phyloP scores from a whole-genome alignment of 2,797 vertebrate genomes.

The Galaxias olidus region DNA sequence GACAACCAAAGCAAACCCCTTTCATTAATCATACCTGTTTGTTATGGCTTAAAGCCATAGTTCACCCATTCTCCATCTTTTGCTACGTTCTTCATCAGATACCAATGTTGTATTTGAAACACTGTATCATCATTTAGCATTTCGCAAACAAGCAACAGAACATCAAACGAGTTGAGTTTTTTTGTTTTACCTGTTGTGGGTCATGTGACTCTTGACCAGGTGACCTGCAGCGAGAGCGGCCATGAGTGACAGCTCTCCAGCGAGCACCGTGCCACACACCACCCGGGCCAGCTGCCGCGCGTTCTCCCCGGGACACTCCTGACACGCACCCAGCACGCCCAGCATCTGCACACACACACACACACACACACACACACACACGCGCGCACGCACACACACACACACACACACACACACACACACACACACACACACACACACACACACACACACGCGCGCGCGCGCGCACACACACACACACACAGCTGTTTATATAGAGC shows the following conservation, averaged over 20 bases:
- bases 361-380: not conserved
- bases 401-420: not conserved
- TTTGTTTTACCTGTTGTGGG: conserved; percentile 88
- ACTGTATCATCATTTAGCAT: too few species aligned
- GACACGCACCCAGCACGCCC: conserved; percentile 88
- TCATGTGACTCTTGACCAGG: conserved; percentile 96
- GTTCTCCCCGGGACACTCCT: conserved; percentile 87
- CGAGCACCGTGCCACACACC: conserved; percentile 92
- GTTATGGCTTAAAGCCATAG: not conserved
- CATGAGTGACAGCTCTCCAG: conserved; percentile 94
- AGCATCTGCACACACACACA: conserved; percentile 79
- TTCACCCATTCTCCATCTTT: too few species aligned
- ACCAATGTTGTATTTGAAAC: not conserved
- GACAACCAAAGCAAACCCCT: conserved; percentile 13
- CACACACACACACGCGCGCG: not conserved
- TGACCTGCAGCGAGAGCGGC: conserved; percentile 92
- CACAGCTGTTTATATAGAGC: too few species aligned
- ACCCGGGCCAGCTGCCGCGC: conserved; percentile 91
- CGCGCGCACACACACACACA: too few species aligned
- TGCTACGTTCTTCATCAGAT: too few species aligned
- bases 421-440: not conserved
- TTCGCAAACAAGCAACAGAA: not conserved
- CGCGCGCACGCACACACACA: not conserved
- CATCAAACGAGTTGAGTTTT: not conserved
- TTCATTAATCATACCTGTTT: not conserved